Conservation (phyloP, 1,140 invertebrate genomes). For the Drosophila ironensis region DNA sequence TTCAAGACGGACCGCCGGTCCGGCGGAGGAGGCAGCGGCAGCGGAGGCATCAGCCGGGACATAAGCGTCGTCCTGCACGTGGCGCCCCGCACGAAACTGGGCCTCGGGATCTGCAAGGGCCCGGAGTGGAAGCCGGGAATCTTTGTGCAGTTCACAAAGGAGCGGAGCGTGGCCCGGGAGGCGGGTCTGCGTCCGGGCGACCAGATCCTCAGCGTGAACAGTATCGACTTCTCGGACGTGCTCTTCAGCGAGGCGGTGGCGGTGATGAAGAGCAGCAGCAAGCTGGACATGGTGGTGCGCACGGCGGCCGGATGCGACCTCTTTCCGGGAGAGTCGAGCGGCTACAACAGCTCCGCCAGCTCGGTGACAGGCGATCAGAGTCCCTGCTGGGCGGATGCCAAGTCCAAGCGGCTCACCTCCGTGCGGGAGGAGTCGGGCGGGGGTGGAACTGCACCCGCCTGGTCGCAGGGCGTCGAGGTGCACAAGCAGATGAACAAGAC, state of each 20-base stretch:
- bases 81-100: slow-evolving; percentile 86
- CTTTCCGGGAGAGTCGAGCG: slow-evolving; percentile 90
- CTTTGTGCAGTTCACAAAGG: slow-evolving; percentile 95
- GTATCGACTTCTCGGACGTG: slow-evolving; percentile 88
- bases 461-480: slow-evolving; percentile 19
- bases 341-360: slow-evolving; percentile 91
- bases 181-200: slow-evolving; percentile 94
- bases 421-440: slow-evolving; percentile 84
- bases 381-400: slow-evolving; percentile 84
- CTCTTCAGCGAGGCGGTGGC: slow-evolving; percentile 91
- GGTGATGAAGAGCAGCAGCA: slow-evolving; percentile 88
- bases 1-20: slow-evolving; percentile 32
- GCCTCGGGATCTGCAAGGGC: slow-evolving; percentile 91
- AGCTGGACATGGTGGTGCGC: slow-evolving; percentile 88
- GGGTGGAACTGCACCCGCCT: slow-evolving; percentile 46
- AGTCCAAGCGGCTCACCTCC: slow-evolving; percentile 85
- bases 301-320: slow-evolving; percentile 89
- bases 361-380: slow-evolving; percentile 89
- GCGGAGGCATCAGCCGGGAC: slow-evolving; percentile 82
- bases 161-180: slow-evolving; percentile 92
- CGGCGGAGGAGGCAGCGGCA: slow-evolving; percentile 12
- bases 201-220: slow-evolving; percentile 95
- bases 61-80: slow-evolving; percentile 86
- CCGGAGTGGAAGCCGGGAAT: slow-evolving; percentile 93
- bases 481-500: slow-evolving; percentile 84